A percentile compares a stretch with the other conserved stretches of the same genome.
These are phyloP conservation scores for Campoletis sonorensis DNA, from an alignment of 1,140 invertebrate species.

Conservation along the genomic window DNA sequence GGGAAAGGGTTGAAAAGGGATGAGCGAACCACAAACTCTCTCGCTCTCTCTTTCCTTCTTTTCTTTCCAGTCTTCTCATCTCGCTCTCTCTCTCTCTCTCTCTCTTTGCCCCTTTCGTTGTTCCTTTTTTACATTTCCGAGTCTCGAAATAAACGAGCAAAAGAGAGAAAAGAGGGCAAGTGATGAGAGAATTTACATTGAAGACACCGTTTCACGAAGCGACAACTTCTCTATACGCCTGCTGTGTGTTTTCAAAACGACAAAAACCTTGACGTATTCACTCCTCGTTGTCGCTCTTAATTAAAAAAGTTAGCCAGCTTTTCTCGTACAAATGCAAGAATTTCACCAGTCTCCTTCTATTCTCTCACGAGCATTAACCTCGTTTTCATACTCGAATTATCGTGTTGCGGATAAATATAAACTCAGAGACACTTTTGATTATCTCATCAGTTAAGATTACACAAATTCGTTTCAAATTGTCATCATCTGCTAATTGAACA, in stretches of 20 bases:
- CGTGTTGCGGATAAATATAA: background rate
- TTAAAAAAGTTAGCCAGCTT: conserved; percentile 31
- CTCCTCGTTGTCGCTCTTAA: conserved; percentile 34
- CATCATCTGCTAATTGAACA: no score
- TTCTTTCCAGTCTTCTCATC: no score
- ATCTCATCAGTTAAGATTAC: no score
- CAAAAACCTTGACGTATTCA: conserved; percentile 13
- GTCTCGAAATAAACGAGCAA: background rate
- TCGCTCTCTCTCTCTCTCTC: background rate
- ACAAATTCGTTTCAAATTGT: no score
- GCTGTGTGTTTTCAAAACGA: background rate
- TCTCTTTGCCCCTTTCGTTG: conserved; percentile 3
- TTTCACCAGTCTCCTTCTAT: background rate
- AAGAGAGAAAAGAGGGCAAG: conserved; percentile 14
- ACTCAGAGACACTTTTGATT: background rate
- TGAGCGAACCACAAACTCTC: conserved; percentile 1
- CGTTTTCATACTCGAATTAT: background rate
- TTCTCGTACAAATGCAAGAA: conserved; percentile 3
- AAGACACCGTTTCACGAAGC: background rate
- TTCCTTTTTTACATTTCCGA: background rate
- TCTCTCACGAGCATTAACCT: background rate
- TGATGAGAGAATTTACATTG: background rate
- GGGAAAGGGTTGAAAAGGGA: background rate
- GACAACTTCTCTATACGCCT: background rate
- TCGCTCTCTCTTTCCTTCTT: background rate